Conservation (phyloP, 2,888 invertebrate genomes). For the Tiliacea aurago region DNA sequence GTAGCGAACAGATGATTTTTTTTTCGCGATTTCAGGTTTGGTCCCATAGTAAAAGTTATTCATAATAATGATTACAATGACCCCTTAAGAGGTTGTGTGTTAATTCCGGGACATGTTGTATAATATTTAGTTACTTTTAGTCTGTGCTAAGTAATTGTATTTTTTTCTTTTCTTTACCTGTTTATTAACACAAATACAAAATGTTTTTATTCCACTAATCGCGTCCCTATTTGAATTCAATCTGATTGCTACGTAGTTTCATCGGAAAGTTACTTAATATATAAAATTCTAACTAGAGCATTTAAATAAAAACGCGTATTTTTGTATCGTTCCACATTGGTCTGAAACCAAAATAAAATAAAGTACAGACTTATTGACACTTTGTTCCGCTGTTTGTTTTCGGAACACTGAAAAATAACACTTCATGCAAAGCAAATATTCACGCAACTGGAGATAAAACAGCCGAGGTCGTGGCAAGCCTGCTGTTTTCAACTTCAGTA, state of each 20-base stretch:
- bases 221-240: constrained; percentile 21
- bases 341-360: constrained; percentile 56
- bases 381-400: constrained; percentile 64
- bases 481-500: constrained; percentile 58
- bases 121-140: too few species aligned
- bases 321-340: constrained; percentile 23
- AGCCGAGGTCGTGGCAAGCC: constrained; percentile 50
- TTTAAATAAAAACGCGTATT: constrained; percentile 15
- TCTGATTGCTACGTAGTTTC: constrained; percentile 11
- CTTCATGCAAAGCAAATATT: constrained; percentile 69
- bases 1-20: too few species aligned
- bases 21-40: too few species aligned
- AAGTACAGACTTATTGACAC: constrained; percentile 56
- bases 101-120: too few species aligned
- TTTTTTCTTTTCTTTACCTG: too few species aligned
- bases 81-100: too few species aligned
- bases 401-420: constrained; percentile 71
- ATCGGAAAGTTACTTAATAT: not conserved
- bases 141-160: too few species aligned
- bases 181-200: not conserved
- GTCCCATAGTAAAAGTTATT: too few species aligned
- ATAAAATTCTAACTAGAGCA: not conserved
- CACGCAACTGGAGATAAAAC: constrained; percentile 64
- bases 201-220: not conserved
- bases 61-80: too few species aligned